Evolutionary conservation across 1,140 invertebrate species (phyloP).

Genomic region (Nephotettix cincticeps): DNA sequence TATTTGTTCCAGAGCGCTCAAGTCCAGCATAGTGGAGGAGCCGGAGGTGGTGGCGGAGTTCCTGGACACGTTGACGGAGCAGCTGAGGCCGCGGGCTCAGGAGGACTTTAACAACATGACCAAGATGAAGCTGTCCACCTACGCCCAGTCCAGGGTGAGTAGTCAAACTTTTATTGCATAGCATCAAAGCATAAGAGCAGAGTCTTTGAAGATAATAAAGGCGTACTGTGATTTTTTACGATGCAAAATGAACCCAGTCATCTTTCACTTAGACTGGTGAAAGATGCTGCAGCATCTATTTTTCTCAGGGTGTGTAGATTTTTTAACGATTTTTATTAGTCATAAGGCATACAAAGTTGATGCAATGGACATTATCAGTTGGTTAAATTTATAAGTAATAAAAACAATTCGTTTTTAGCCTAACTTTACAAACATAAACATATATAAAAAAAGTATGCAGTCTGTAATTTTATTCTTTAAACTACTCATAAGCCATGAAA

Average conservation of each 20-base stretch:
- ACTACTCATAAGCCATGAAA: no score
- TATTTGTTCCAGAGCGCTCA: constrained; percentile 65
- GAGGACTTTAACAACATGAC: constrained; percentile 73
- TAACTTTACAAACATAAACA: no score
- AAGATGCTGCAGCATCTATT: no score
- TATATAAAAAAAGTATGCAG: no score
- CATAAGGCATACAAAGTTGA: no score
- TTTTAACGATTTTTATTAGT: no score
- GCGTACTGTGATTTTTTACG: neutral
- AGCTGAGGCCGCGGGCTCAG: constrained; percentile 62
- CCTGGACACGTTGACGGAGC: constrained; percentile 71
- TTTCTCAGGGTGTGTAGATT: no score
- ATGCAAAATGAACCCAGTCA: neutral
- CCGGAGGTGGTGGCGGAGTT: constrained; percentile 78
- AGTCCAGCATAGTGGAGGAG: constrained; percentile 80
- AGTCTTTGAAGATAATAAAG: neutral
- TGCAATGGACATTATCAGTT: no score
- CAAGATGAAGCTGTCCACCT: constrained; percentile 62
- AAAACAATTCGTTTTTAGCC: no score
- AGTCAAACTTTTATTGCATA: no score
- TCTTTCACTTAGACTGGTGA: neutral
- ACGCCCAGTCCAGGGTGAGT: neutral
- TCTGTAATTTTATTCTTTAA: no score
- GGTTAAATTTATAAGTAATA: no score
- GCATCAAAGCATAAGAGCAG: constrained; percentile 10